Evolutionary conservation across 2,797 vertebrate species (phyloP), one percentile per base, ranked within the genome.

Genomic region (Poliocrania exsul): DNA sequence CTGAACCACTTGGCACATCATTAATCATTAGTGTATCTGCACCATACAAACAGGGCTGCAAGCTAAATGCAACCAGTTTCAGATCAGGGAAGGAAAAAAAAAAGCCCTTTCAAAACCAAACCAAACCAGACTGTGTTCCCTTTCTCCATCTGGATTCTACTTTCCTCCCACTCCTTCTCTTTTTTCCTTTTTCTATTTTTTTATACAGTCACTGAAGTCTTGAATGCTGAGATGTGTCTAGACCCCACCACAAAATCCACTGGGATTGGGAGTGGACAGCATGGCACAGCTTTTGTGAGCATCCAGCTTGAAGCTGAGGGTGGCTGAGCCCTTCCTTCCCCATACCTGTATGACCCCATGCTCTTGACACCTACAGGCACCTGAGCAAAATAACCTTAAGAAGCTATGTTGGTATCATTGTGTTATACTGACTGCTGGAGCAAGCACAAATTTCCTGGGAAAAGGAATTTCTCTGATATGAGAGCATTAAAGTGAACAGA

Each of bases 11-110:
- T 89, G 89, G 71, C 66, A 88, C 61, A 95, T 94, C 88, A 94
- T 97, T 91, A 94, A 79, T 97, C 49, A 69, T 90, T 91, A 95
- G 75, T 91, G 50, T 91, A 88, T 90, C 66, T 96, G 70, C 92
- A 78, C 73, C 56, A 13, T 29, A 35, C 60, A 72, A 81, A 82
- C 42, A 92, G 56, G 54, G n/a, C 92, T 96, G 58, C 93, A 81
- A 93, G 94, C 89, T 91, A 94, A 78, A 70, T 60, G 71, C 79
- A 66, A 66, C 38, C 79, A 71, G 54, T 88, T 96, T 75, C 81
- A 84, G 61, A 58, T 81, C 46, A 61, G 53, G 54, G 28, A 1
- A 1, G 12, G 14, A 72, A 44, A n/a, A 56, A 44, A 57, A 73
- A 29, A 40, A 40, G 6, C 18, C 4, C 62, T 72, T 86, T 86